Evolutionary conservation across 2,797 vertebrate genomes (phyloP), one percentile per base, ranked within the genome.

Genomic region (Crenuchus spilurus): DNA sequence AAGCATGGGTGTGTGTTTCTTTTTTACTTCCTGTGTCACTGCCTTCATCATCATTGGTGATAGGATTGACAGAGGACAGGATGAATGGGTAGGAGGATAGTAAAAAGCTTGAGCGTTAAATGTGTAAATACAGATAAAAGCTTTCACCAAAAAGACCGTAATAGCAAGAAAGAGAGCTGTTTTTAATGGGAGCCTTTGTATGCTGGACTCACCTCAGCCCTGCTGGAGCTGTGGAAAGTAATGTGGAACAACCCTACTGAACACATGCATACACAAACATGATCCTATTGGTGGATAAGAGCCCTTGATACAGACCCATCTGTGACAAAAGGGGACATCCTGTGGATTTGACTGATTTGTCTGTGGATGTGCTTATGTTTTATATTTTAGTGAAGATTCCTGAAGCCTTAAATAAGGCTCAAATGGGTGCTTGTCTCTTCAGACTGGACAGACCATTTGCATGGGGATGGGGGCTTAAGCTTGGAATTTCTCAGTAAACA

Each of bases 61-160:
- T 80, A 86, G 81, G 87, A 82, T 4, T 35, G 68, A 85, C n/a
- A 66, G 78, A 81, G 10, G 72, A 81, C 54, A 16, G 30, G 48
- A 63, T 65, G 70, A 74, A 39, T 8, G 31, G 58, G 63, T 58
- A 20, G 28, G 62, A 5, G 10, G 6, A 14, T 16, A 2, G 10
- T 33, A 54, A 13, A 31, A 54, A n/a, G 28, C 13, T 24, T 9
- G 70, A 69, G 48, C 13, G n/a, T 44, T 13, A 26, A 24, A 31
- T n/a, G 20, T 33, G 35, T 69, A 42, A 63, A 72, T 72, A 76
- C 41, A 14, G 41, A 73, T 73, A 64, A 37, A 72, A 68, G 68
- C 64, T 75, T 58, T 78, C 72, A 75, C 79, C 72, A 72, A 75
- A 77, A 58, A 30, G 62, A 48, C 18, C 33, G n/a, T n/a, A n/a